phyloP scores from a whole-genome alignment of 2,113 vertebrate genomes.

The Lepus europaeus region DNA sequence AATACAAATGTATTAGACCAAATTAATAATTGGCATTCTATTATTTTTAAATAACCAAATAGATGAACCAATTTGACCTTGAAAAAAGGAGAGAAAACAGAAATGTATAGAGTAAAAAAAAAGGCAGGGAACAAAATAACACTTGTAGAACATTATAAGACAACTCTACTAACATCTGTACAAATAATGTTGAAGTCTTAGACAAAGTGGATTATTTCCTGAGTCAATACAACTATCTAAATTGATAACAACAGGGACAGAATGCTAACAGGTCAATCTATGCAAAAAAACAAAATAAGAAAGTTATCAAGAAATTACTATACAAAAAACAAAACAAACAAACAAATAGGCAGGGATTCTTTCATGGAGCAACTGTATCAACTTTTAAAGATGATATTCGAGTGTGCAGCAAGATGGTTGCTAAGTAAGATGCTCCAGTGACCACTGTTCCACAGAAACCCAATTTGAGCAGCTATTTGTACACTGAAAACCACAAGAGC shows the following conservation, averaged over 20 bases:
- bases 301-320: background rate
- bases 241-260: background rate
- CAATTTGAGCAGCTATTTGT: no score
- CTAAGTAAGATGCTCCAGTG: no score
- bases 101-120: background rate
- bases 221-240: background rate
- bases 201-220: background rate
- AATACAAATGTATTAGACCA: background rate
- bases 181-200: background rate
- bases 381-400: background rate
- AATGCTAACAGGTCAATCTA: background rate
- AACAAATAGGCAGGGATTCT: background rate
- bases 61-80: background rate
- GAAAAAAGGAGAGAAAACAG: background rate
- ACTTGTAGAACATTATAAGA: background rate
- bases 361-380: background rate
- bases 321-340: rapidly evolving
- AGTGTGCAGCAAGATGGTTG: no score
- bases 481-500: no score
- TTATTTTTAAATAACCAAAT: background rate
- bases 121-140: background rate
- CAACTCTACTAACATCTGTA: background rate
- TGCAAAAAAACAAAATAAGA: background rate
- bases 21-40: background rate
- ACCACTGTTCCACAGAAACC: no score